Percentiles rank a stretch among this genome's conserved stretches.
phyloP scores from a whole-genome alignment of 2,888 invertebrate genomes.

The Plusia festucae region DNA sequence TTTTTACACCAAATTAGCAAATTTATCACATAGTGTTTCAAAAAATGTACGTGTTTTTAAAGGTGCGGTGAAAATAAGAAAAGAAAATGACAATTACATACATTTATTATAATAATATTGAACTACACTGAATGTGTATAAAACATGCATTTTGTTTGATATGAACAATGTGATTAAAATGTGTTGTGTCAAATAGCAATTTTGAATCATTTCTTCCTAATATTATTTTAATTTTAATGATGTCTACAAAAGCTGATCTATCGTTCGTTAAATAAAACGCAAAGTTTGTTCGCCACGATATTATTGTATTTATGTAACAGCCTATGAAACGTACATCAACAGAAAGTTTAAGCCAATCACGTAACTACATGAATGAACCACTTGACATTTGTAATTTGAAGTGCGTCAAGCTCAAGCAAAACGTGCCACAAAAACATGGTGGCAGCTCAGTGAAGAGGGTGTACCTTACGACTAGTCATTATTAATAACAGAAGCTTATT shows the following conservation, averaged over 20 bases:
- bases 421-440: conserved; percentile 82
- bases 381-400: conserved; percentile 36
- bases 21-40: too few species aligned
- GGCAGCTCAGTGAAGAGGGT: conserved; percentile 85
- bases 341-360: conserved; percentile 27
- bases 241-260: too few species aligned
- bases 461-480: conserved; percentile 82
- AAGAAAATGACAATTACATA: too few species aligned
- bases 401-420: conserved; percentile 35
- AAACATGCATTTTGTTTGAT: too few species aligned
- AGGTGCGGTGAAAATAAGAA: too few species aligned
- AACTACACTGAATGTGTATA: too few species aligned
- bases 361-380: rapidly evolving
- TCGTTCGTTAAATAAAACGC: conserved; percentile 33
- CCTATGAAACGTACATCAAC: conserved; percentile 19
- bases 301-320: not conserved
- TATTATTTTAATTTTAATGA: too few species aligned
- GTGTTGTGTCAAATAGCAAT: too few species aligned
- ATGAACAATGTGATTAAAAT: too few species aligned
- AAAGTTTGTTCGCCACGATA: not conserved
- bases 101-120: too few species aligned
- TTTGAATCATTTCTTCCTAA: too few species aligned
- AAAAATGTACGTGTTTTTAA: too few species aligned
- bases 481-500: conserved; percentile 84
- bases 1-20: not conserved